A percentile compares a stretch with the other conserved stretches of the same genome.
These are phyloP conservation scores for Netelia fuscicornis DNA, from an alignment of 2,888 invertebrate species.

Conservation along the genomic window DNA sequence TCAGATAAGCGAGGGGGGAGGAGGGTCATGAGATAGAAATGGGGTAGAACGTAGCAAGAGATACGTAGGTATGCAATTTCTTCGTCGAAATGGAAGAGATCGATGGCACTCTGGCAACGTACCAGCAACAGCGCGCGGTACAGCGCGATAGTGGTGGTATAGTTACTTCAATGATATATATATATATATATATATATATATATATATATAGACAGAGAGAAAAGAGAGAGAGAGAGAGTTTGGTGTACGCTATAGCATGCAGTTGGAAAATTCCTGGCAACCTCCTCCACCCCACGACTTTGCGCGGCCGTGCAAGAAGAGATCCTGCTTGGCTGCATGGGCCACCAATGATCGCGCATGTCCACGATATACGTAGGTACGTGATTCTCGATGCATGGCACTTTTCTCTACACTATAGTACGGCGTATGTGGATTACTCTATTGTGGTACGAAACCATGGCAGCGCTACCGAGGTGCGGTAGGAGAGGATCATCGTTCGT, in stretches of 20 bases:
- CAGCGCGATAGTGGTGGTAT: not conserved
- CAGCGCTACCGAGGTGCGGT: conserved; percentile 25
- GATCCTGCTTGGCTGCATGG: conserved; percentile 32
- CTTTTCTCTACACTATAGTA: conserved; percentile 27
- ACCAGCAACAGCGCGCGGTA: conserved; percentile 60
- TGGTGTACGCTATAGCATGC: conserved; percentile 8
- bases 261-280: conserved; percentile 43
- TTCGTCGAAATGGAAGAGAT: conserved; percentile 73
- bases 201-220: not conserved
- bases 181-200: not conserved
- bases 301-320: conserved; percentile 71
- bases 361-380: conserved; percentile 25
- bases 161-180: not conserved
- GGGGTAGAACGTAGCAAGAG: not conserved
- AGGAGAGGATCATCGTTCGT: conserved; percentile 53
- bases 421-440: conserved; percentile 24
- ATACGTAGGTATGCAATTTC: conserved; percentile 70
- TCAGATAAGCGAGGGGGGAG: conserved; percentile 43
- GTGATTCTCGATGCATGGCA: conserved; percentile 42
- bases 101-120: conserved; percentile 76
- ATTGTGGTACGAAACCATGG: conserved; percentile 36
- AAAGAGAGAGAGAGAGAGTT: no score
- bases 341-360: conserved; percentile 31
- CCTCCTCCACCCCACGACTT: conserved; percentile 48
- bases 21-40: conserved; percentile 30